Evolutionary conservation across 2,797 vertebrate genomes (phyloP).

Genomic region (Esox lucius): DNA sequence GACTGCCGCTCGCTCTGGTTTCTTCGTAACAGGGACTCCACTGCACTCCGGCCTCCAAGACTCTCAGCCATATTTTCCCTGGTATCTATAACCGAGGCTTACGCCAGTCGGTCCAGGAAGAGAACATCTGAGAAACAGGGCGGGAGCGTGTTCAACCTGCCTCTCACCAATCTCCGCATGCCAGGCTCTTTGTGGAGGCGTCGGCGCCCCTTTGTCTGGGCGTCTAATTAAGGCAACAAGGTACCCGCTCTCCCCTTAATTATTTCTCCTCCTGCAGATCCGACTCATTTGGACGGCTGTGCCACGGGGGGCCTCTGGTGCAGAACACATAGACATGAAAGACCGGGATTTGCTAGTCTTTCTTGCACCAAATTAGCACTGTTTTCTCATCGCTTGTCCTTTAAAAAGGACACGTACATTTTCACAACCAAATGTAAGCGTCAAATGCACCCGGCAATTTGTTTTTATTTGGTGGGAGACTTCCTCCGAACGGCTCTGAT

Average conservation of each 20-base stretch:
- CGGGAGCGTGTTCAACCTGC: slow-evolving; percentile 56
- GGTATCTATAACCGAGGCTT: background rate
- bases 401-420: slow-evolving; percentile 6
- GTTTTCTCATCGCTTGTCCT: slow-evolving; percentile 58
- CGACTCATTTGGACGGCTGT: slow-evolving; percentile 68
- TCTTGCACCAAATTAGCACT: slow-evolving; percentile 52
- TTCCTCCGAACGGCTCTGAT: too few relatives aligned
- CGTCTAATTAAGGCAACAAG: slow-evolving; percentile 65
- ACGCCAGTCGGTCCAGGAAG: background rate
- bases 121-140: slow-evolving; percentile 27
- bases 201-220: slow-evolving; percentile 61
- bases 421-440: too few relatives aligned
- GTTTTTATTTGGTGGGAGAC: too few relatives aligned
- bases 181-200: slow-evolving; percentile 52
- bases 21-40: background rate
- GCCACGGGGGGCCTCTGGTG: slow-evolving; percentile 25
- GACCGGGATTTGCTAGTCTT: slow-evolving; percentile 26
- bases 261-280: slow-evolving; percentile 72
- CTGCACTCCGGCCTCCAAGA: background rate
- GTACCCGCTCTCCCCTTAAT: slow-evolving; percentile 50
- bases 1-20: slow-evolving; percentile 21
- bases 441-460: too few relatives aligned
- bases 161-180: slow-evolving; percentile 52
- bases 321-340: background rate
- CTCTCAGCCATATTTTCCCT: background rate